Conservation (phyloP, 2,888 invertebrate genomes). For the Galerucella nymphaeae region DNA sequence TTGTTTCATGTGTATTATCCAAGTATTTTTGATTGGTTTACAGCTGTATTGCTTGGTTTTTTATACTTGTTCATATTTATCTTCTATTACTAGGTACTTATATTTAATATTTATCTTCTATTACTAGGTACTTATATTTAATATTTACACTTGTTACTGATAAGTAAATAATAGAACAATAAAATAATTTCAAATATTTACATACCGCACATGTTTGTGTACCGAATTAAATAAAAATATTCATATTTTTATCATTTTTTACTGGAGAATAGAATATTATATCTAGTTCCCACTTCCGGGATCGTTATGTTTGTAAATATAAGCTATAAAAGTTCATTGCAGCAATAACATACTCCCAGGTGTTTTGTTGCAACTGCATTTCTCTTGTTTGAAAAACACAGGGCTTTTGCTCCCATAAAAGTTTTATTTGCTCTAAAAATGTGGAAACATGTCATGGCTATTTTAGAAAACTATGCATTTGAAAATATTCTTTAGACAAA, state of each 20-base stretch:
- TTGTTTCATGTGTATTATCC: background rate
- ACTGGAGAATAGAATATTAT: background rate
- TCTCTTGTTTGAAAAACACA: background rate
- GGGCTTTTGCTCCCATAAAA: conserved; percentile 5
- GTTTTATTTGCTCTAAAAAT: background rate
- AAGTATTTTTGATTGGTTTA: background rate
- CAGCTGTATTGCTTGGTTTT: background rate
- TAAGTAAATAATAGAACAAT: background rate
- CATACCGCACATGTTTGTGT: background rate
- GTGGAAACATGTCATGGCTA: background rate
- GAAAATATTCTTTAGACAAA: too few relatives aligned
- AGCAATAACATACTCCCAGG: background rate
- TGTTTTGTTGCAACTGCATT: conserved; percentile 1
- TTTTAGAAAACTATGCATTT: too few relatives aligned
- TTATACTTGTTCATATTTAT: background rate
- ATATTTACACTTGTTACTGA: background rate
- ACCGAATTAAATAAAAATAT: background rate
- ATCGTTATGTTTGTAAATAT: background rate
- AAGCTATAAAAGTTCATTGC: background rate
- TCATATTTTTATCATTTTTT: background rate
- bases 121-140: background rate
- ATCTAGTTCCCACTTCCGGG: background rate
- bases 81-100: background rate
- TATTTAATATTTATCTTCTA: background rate
- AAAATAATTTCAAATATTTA: background rate